Evolutionary conservation across 2,888 invertebrate species (phyloP), one percentile per base, ranked within the genome.

Genomic region (Caenorhabditis sp.): DNA sequence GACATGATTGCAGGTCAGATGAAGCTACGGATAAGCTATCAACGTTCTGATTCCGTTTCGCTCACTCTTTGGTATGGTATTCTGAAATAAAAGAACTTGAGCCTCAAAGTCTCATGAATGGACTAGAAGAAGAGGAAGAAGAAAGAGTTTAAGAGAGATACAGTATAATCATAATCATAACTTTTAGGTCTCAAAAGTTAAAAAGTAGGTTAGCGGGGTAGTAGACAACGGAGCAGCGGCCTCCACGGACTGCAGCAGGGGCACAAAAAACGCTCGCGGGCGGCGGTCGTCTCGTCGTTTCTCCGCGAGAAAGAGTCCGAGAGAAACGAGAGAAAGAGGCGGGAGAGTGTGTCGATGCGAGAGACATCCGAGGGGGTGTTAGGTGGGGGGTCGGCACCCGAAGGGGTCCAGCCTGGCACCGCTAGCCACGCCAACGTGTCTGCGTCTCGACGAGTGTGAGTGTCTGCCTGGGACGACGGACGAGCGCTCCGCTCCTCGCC

Each of bases 391-490:
- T 66, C 66, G 66, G 74, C 66, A 66, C 66, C 58, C 62, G 52
- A 17, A 39, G 52, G 70, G 41, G 74, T 65, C 74, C 74, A 61
- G 74, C 74, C 74, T 74, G 74, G 74, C 74, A 74, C 74, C 74
- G 66, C 66, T 63, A 63, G 72, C 72, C 72, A 72, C 72, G 55
- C 72, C 72, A 63, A 45, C 45, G 41, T 43, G 53, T 59, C 70
- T 70, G 59, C 70, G 70, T 61, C 72, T 63, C 63, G 22, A 22
- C 59, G 20, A 32, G 32, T 63, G 32, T 52, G 32, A 53, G 20
- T 53, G 35, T 65, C 43, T 65, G 37, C 20, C 41, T 26, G 9
- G 11, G 35, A 2, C 35, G 11, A 13, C 35, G 11, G 35, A 5
- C 30, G 39, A 6, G 39, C 39, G n/a, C n/a, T n/a, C n/a, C n/a